Conservation (phyloP, 2,888 invertebrate species). For the Biston stratarius region DNA sequence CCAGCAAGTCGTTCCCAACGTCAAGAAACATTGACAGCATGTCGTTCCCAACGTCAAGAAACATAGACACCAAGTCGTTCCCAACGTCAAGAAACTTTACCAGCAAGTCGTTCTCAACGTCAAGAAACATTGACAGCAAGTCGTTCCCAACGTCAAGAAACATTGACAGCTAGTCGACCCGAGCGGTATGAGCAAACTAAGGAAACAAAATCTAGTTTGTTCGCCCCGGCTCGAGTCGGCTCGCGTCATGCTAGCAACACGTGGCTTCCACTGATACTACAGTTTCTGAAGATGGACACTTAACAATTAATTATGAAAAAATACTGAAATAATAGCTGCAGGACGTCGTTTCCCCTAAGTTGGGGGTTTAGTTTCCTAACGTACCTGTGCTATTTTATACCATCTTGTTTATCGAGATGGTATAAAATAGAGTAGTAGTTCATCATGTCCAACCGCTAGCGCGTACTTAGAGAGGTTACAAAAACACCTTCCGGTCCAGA, state of each 20-base stretch:
- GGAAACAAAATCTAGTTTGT: constrained; percentile 76
- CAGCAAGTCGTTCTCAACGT: too few relatives aligned
- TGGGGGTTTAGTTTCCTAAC: too few relatives aligned
- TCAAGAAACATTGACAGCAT: background rate
- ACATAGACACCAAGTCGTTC: background rate
- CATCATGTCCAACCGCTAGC: too few relatives aligned
- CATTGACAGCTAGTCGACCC: constrained; percentile 74
- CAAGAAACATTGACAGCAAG: background rate
- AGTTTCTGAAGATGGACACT: background rate
- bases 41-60: background rate
- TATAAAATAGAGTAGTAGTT: too few relatives aligned
- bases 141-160: constrained; percentile 34
- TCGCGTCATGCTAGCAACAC: constrained; percentile 64
- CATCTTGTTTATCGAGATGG: too few relatives aligned
- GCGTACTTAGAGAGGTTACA: too few relatives aligned
- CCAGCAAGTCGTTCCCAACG: too few relatives aligned
- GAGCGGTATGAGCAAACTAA: constrained; percentile 86
- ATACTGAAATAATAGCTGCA: background rate
- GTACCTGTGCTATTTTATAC: too few relatives aligned
- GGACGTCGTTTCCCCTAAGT: too few relatives aligned
- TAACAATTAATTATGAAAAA: background rate
- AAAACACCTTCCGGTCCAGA: too few relatives aligned
- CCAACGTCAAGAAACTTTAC: background rate
- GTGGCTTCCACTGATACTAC: background rate
- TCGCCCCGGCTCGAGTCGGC: constrained; percentile 87